phyloP scores from a whole-genome alignment of 2,888 invertebrate genomes.

The Pinctada fucata region DNA sequence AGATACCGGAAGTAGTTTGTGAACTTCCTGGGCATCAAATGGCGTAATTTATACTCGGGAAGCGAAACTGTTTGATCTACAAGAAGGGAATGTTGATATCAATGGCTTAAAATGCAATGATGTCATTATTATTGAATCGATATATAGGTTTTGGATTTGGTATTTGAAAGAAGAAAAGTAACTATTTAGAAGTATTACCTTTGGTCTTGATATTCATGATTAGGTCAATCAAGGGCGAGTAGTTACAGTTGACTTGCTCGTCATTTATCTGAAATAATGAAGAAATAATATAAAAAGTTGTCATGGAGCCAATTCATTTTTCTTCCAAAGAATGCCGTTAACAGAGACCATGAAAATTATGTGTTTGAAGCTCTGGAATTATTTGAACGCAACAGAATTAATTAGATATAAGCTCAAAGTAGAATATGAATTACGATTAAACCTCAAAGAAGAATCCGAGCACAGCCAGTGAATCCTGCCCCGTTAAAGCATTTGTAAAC shows the following conservation, averaged over 20 bases:
- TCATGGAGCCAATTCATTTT: too few species aligned
- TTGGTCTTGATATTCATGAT: conserved; percentile 2
- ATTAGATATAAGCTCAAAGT: too few species aligned
- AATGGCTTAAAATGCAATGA: background rate
- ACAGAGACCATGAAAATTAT: too few species aligned
- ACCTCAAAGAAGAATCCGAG: conserved; percentile 37
- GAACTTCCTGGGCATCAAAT: conserved; percentile 21
- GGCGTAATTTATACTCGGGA: conserved; percentile 11
- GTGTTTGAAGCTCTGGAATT: too few species aligned
- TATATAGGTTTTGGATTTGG: background rate
- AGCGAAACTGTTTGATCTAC: background rate
- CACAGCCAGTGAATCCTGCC: conserved; percentile 30
- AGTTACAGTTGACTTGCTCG: conserved; percentile 15
- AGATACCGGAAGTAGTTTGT: conserved; percentile 27
- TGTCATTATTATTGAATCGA: background rate
- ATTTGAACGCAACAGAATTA: too few species aligned
- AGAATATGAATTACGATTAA: too few species aligned
- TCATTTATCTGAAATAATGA: conserved; percentile 15
- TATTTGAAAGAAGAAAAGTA: too few species aligned
- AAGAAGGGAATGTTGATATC: background rate
- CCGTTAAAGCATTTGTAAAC: conserved; percentile 5
- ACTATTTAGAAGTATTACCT: background rate
- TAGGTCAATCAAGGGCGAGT: conserved; percentile 16
- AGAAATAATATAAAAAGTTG: too few species aligned
- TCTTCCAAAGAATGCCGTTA: too few species aligned